Percentiles rank a stretch among this genome's conserved stretches.
Evolutionary conservation across 2,113 vertebrate genomes (phyloP).

Genomic region (Chaetorhynchus papuensis): DNA sequence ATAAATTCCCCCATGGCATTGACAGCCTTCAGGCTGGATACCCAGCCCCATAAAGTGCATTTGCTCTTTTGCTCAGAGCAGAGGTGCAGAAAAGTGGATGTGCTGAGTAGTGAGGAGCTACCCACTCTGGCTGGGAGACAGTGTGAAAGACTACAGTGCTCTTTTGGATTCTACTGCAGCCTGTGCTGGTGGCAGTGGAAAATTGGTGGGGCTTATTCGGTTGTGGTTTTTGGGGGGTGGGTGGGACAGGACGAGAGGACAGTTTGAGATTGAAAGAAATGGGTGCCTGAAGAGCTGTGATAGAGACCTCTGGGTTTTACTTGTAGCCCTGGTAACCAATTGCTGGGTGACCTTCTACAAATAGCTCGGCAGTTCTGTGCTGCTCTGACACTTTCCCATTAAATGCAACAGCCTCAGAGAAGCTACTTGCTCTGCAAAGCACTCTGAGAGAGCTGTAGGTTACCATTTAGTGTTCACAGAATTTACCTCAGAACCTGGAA

Average conservation of each 20-base stretch:
- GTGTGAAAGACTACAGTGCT: neutral
- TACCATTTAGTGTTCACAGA: neutral
- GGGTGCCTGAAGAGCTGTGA: neutral
- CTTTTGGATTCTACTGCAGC: neutral
- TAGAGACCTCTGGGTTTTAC: neutral
- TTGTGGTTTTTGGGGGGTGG: rapidly evolving
- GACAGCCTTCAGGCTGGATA: neutral
- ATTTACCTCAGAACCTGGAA: neutral
- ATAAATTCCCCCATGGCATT: neutral
- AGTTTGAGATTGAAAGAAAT: neutral
- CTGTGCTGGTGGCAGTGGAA: neutral
- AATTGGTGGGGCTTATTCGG: neutral
- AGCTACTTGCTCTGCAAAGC: neutral
- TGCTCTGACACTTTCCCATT: neutral
- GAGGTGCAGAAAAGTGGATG: neutral
- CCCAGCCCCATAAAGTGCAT: rapidly evolving
- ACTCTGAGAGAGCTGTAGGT: neutral
- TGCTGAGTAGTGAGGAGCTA: neutral
- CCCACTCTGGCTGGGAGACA: neutral
- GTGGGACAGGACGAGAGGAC: rapidly evolving
- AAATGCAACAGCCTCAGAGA: neutral
- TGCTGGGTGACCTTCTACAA: neutral
- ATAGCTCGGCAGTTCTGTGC: neutral
- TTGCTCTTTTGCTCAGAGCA: neutral
- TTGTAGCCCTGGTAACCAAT: neutral